These are phyloP conservation scores for Arnoldichthys spilopterus DNA, from an alignment of 2,797 vertebrate species.

Conservation along the genomic window DNA sequence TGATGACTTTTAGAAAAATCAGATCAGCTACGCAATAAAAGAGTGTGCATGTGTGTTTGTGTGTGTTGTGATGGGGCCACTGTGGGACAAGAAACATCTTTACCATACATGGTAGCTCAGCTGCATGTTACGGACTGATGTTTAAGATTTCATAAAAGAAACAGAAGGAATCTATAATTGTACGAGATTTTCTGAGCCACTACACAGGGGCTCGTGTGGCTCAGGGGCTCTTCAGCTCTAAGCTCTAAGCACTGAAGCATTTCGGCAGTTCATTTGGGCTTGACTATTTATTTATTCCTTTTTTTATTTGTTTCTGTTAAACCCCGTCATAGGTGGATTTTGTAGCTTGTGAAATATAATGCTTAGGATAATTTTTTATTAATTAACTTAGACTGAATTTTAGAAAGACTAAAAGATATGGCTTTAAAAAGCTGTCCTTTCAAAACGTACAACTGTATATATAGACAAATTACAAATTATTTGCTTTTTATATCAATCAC, in stretches of 20 bases:
- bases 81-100: constrained; percentile 38
- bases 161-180: constrained; percentile 72
- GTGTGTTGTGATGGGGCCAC: constrained; percentile 46
- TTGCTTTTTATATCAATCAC: constrained; percentile 79
- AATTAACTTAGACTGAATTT: constrained; percentile 74
- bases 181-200: constrained; percentile 67
- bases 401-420: constrained; percentile 68
- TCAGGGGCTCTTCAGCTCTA: constrained; percentile 58
- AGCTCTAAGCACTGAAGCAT: constrained; percentile 54
- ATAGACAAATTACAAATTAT: constrained; percentile 75
- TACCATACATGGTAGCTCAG: constrained; percentile 36
- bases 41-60: constrained; percentile 39
- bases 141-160: constrained; percentile 34
- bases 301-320: constrained; percentile 36
- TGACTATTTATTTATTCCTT: constrained; percentile 49
- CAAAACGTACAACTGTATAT: constrained; percentile 79
- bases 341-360: constrained; percentile 81
- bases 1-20: constrained; percentile 26
- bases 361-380: constrained; percentile 69
- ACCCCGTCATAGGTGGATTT: constrained; percentile 75
- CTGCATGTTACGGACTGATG: constrained; percentile 38
- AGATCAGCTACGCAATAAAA: constrained; percentile 56
- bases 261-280: constrained; percentile 60
- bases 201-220: constrained; percentile 67
- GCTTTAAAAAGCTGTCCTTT: constrained; percentile 63